Base-by-base conservation (phyloP, 2,797 vertebrate species). In the Carduelis carduelis region DNA sequence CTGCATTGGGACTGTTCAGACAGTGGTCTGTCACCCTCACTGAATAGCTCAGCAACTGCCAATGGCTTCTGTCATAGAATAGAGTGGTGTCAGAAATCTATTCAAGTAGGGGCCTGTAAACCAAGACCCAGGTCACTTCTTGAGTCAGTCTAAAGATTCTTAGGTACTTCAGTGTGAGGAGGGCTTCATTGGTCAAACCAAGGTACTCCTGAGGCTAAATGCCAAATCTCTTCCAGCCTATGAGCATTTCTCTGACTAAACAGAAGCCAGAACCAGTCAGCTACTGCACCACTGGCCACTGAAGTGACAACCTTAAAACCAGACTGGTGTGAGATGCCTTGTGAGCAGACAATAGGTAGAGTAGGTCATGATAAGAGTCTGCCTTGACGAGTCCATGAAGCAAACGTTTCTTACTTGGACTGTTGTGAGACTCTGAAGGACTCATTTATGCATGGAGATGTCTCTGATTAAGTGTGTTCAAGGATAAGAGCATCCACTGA, bases 401-500 rank as follows among this genome's bases (percentile, higher is more conserved):
- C 20, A 94, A 84, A 69, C 2, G 5, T n/a, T 94, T 89, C 43
- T 55, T 93, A 72, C 59, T 83, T 78, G 69, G 69, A 83, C 82
- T 53, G 41, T 26, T 79, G 39, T 72, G 66, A 92, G 76, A 50
- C 35, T 93, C 72, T 78, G 79, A 89, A 92, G 72, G 87, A 92
- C 79, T 90, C 94, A 93, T 94, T 96, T 96, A 95, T 94, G 87
- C 95, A 92, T 16, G 27, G 65, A 89, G 76, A 39, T 32, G 61
- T 81, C 82, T 93, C 68, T 85, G 89, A 95, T 94, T 89, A 94
- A 96, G 83, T 56, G 59, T 87, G 52, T 92, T 95, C 91, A 95
- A 95, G 91, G 89, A 90, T 91, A 97, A 91, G 90, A 86, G 85
- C 83, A 90, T 66, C 55, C 50, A 91, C 63, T 72, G 93, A 95